These are phyloP conservation scores for Apamea anceps DNA, from an alignment of 2,888 invertebrate species.

Conservation along the genomic window DNA sequence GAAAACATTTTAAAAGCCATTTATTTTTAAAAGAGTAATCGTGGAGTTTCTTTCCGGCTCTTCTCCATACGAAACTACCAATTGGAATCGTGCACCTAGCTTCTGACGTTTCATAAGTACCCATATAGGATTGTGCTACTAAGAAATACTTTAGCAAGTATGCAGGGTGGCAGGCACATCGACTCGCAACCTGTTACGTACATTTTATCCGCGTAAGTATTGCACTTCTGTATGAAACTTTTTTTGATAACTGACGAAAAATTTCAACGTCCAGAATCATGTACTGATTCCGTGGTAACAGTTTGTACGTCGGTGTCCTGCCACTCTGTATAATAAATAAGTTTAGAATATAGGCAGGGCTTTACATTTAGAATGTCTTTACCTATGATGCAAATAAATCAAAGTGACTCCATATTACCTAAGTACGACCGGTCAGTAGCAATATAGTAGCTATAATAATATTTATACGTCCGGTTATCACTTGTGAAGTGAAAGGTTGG, in stretches of 20 bases:
- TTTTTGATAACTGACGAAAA: too few relatives aligned
- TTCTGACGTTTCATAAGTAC: not conserved
- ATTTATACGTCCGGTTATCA: constrained; percentile 25
- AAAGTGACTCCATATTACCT: not conserved
- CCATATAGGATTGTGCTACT: not conserved
- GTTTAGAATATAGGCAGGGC: not conserved
- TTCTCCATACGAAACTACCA: not conserved
- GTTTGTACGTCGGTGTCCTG: not conserved
- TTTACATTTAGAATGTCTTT: not conserved
- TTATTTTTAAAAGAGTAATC: not conserved
- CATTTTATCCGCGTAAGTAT: too few relatives aligned
- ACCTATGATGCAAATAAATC: not conserved
- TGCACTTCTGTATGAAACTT: too few relatives aligned
- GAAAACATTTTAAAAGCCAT: not conserved
- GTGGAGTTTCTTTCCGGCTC: not conserved
- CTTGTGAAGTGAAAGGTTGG: constrained; percentile 52
- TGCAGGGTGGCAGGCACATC: too few relatives aligned
- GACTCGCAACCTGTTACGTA: too few relatives aligned
- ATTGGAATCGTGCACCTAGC: not conserved
- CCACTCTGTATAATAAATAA: not conserved
- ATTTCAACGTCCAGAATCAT: not conserved
- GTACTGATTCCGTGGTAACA: not conserved
- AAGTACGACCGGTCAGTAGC: constrained; percentile 25
- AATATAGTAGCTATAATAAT: constrained; percentile 13
- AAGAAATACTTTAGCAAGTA: too few relatives aligned